Conservation (phyloP, 2,888 invertebrate genomes). For the Eristalis intricaria region DNA sequence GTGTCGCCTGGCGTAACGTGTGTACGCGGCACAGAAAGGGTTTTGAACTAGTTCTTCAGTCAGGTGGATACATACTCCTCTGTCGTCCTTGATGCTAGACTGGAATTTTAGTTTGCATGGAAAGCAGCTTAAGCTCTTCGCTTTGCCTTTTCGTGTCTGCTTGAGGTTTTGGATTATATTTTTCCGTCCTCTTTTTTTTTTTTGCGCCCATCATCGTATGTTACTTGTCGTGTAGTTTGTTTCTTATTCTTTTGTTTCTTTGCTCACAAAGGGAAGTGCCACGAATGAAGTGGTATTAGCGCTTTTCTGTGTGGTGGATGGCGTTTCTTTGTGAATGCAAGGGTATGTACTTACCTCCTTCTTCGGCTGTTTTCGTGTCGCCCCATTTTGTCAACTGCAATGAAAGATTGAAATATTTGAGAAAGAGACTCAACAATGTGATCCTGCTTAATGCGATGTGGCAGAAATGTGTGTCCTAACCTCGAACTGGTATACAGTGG, state of each 20-base stretch:
- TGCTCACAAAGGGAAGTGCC: slow-evolving; percentile 15
- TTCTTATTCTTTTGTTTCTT: slow-evolving; percentile 1
- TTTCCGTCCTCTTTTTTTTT: not conserved
- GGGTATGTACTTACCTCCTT: slow-evolving; percentile 75
- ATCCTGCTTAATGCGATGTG: not conserved
- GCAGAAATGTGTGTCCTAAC: not conserved
- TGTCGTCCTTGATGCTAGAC: slow-evolving; percentile 65
- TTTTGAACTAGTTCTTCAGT: slow-evolving; percentile 69
- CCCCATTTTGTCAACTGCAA: slow-evolving; percentile 90
- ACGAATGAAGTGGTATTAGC: slow-evolving; percentile 47
- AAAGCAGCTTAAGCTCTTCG: slow-evolving; percentile 48
- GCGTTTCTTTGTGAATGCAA: slow-evolving; percentile 27
- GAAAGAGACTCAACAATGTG: slow-evolving; percentile 4
- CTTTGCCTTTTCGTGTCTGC: slow-evolving; percentile 62
- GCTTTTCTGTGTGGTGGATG: slow-evolving; percentile 67
- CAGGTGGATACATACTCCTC: slow-evolving; percentile 56
- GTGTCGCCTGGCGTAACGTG: not conserved
- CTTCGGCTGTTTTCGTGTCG: slow-evolving; percentile 79
- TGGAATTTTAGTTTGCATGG: slow-evolving; percentile 55
- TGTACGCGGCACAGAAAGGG: slow-evolving; percentile 50
- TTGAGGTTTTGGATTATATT: slow-evolving; percentile 47
- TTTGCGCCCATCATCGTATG: not conserved
- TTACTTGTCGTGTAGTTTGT: slow-evolving; percentile 5
- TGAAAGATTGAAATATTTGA: slow-evolving; percentile 72
- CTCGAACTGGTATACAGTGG: not conserved